Evolutionary conservation across 2,113 vertebrate genomes (phyloP).

Genomic region (Antigone vipio): DNA sequence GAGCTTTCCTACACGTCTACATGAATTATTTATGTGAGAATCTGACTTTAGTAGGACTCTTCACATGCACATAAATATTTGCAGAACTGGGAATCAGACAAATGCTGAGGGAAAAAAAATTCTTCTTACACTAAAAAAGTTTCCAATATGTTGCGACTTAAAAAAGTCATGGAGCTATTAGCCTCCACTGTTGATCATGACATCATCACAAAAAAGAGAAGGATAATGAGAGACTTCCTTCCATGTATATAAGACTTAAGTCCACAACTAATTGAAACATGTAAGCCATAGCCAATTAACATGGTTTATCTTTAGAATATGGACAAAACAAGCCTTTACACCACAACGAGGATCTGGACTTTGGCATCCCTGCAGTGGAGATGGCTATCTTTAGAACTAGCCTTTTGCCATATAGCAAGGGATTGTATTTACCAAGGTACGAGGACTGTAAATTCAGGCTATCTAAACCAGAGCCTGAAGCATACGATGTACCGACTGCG

Average conservation of each 20-base stretch:
- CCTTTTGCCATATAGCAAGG: not conserved
- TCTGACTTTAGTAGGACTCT: not conserved
- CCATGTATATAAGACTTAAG: not conserved
- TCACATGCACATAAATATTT: not conserved
- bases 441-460: not conserved
- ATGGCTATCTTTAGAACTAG: not conserved
- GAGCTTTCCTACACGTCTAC: not conserved
- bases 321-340: not conserved
- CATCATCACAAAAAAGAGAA: not conserved
- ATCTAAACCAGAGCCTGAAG: not conserved
- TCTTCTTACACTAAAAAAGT: not conserved
- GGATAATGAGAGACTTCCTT: not conserved
- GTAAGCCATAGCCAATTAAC: not conserved
- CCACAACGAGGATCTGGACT: not conserved
- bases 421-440: not conserved
- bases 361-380: not conserved
- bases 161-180: not conserved
- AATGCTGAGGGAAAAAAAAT: not conserved
- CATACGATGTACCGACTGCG: not conserved
- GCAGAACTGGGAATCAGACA: not conserved
- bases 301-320: not conserved
- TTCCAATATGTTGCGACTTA: not conserved
- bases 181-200: not conserved
- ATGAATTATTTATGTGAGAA: not conserved
- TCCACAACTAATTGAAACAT: not conserved